These are phyloP conservation scores for Drosophila azteca DNA, from an alignment of 1,140 invertebrate species.

Conservation along the genomic window DNA sequence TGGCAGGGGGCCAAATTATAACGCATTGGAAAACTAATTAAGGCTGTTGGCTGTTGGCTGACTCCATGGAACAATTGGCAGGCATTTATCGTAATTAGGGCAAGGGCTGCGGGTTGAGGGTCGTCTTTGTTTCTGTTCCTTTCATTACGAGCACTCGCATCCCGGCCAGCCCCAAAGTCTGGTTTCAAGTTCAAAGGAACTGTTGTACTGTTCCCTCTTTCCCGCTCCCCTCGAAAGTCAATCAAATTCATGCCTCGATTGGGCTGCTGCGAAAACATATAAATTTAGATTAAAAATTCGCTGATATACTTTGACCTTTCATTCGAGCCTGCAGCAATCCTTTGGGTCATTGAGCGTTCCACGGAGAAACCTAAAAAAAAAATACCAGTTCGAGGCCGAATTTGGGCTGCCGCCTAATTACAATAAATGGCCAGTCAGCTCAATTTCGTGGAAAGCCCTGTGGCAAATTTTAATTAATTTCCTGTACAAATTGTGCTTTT, in stretches of 20 bases:
- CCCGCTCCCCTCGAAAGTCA: not conserved
- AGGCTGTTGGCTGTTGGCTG: constrained; percentile 16
- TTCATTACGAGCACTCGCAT: constrained; percentile 18
- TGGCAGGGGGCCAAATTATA: constrained; percentile 44
- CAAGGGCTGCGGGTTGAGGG: constrained; percentile 23
- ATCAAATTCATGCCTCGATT: constrained; percentile 26
- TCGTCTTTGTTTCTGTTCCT: not conserved
- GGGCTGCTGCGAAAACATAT: constrained; percentile 37
- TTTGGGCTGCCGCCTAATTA: constrained; percentile 28
- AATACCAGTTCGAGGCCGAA: no score
- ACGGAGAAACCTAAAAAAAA: not conserved
- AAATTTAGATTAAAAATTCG: constrained; percentile 55
- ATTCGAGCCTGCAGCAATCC: constrained; percentile 16
- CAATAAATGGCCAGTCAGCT: constrained; percentile 40
- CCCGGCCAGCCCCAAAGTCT: not conserved
- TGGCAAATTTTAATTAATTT: constrained; percentile 61
- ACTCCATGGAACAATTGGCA: constrained; percentile 56
- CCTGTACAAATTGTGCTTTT: constrained; percentile 36
- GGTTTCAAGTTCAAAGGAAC: constrained; percentile 16
- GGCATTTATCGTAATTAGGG: constrained; percentile 56
- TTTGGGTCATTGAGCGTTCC: constrained; percentile 26
- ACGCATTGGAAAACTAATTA: constrained; percentile 61
- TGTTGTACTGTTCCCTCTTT: no score
- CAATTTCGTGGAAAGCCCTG: constrained; percentile 35
- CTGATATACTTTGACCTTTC: constrained; percentile 50